Conservation (phyloP, 2,888 invertebrate species). For the Microchrysa polita region DNA sequence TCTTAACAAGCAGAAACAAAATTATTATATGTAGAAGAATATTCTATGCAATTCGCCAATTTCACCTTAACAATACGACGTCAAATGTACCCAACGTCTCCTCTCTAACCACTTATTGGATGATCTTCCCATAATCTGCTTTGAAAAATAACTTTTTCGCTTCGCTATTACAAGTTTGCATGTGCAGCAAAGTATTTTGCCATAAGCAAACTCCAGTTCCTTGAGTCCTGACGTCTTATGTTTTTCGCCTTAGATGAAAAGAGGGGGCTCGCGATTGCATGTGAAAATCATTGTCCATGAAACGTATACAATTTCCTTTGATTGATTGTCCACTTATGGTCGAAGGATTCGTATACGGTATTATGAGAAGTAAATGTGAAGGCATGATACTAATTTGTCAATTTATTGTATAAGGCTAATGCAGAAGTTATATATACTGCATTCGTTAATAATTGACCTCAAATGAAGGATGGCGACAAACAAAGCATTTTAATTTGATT, state of each 20-base stretch:
- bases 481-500: too few relatives aligned
- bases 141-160: background rate
- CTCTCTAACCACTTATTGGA: background rate
- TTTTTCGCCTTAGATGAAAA: background rate
- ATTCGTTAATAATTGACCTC: too few relatives aligned
- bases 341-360: constrained; percentile 31
- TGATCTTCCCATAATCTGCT: background rate
- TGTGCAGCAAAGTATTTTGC: background rate
- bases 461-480: too few relatives aligned
- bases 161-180: constrained; percentile 1
- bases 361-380: constrained; percentile 16
- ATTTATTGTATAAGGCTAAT: too few relatives aligned
- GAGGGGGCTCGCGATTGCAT: constrained; percentile 14
- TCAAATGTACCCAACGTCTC: too few relatives aligned
- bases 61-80: too few relatives aligned
- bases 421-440: too few relatives aligned
- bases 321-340: constrained; percentile 42
- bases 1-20: too few relatives aligned
- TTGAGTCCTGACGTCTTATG: too few relatives aligned
- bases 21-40: too few relatives aligned
- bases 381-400: background rate
- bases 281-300: constrained; percentile 23
- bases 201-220: too few relatives aligned
- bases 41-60: too few relatives aligned
- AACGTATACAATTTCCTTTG: constrained; percentile 30